phyloP scores from a whole-genome alignment of 2,113 vertebrate genomes.

The Mormyrus lacerda region DNA sequence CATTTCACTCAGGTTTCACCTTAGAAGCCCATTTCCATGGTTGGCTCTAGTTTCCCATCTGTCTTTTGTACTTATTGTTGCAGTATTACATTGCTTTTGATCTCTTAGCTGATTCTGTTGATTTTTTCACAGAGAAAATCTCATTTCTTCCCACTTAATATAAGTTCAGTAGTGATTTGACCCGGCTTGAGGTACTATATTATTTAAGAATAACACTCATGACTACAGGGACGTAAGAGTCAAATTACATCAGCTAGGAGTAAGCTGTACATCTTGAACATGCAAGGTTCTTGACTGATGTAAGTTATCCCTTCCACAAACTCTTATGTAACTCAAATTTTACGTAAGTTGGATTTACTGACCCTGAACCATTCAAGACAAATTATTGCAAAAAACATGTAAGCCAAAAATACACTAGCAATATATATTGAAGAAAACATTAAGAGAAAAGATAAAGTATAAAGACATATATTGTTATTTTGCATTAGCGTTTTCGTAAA shows the following conservation, averaged over 20 bases:
- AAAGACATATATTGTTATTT: neutral
- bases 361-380: neutral
- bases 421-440: neutral
- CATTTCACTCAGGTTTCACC: neutral
- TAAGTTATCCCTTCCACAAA: neutral
- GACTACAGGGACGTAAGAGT: neutral
- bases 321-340: neutral
- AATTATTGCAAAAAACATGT: neutral
- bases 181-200: neutral
- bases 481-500: neutral
- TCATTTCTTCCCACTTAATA: neutral
- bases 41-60: neutral
- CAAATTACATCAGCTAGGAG: neutral
- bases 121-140: neutral
- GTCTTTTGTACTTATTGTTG: conserved; percentile 12
- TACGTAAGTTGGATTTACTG: neutral
- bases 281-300: neutral
- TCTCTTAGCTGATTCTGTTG: neutral
- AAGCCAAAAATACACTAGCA: neutral
- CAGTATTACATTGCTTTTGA: neutral
- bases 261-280: neutral
- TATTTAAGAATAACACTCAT: neutral
- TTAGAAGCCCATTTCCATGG: neutral
- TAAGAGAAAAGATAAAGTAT: neutral
- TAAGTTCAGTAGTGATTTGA: neutral